These are phyloP conservation scores for Petrocephalus sullivani DNA, from an alignment of 2,797 vertebrate species.

Conservation along the genomic window DNA sequence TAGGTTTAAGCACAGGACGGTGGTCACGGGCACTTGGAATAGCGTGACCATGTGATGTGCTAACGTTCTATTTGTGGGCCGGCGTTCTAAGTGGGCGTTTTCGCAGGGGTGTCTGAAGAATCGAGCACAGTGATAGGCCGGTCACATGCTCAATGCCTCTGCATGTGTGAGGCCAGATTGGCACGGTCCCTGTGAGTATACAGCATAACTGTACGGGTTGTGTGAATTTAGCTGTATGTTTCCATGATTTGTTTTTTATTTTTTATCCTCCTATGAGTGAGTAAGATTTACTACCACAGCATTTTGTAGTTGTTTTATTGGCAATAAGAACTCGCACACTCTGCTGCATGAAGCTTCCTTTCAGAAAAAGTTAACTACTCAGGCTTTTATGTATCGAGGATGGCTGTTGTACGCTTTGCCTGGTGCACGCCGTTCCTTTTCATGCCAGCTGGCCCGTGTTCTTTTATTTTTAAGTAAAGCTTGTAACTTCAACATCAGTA, in stretches of 20 bases:
- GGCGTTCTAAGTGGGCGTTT: conserved; percentile 27
- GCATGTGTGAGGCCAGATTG: not conserved
- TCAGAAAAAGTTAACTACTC: not conserved
- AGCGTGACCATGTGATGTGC: conserved; percentile 62
- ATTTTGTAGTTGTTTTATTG: not conserved
- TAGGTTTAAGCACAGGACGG: conserved; percentile 2
- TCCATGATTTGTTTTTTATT: not conserved
- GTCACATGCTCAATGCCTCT: not conserved
- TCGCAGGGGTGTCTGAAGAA: conserved; percentile 40
- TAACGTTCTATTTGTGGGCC: conserved; percentile 58
- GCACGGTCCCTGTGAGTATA: conserved; percentile 3
- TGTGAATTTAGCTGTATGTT: not conserved
- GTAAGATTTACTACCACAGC: not conserved
- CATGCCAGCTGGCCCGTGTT: not conserved
- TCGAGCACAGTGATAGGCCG: conserved; percentile 27
- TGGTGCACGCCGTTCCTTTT: not conserved
- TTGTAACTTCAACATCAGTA: not conserved
- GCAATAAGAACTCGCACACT: not conserved
- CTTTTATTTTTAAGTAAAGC: not conserved
- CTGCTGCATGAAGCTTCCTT: not conserved
- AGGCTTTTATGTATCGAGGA: not conserved
- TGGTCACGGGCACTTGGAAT: conserved; percentile 53
- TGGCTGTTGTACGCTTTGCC: not conserved
- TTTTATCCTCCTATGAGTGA: not conserved
- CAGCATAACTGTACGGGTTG: not conserved